Evolutionary conservation across 2,888 invertebrate genomes (phyloP).

Genomic region (Apamea epomidion): DNA sequence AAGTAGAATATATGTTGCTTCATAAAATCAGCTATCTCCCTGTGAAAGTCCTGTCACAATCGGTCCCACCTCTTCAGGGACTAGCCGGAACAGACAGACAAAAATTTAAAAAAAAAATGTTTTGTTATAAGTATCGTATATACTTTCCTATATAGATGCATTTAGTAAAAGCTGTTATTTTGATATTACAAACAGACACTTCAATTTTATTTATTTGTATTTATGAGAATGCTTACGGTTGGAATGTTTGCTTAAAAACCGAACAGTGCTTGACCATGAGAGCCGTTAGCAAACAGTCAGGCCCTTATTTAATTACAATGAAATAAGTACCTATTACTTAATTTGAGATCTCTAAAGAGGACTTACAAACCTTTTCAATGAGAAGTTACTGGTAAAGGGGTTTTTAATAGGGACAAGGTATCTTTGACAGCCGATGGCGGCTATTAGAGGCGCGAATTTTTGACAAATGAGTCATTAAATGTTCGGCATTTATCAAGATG

Average conservation of each 20-base stretch:
- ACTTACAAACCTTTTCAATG: neutral
- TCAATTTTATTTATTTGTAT: neutral
- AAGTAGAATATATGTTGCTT: no score
- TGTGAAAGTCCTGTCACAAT: neutral
- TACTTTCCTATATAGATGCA: neutral
- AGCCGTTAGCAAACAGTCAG: neutral
- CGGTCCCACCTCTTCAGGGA: neutral
- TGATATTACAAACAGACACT: neutral
- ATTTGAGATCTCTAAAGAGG: neutral
- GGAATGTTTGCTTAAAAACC: constrained; percentile 6
- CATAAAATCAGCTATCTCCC: neutral
- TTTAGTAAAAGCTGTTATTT: neutral
- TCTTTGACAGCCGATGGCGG: neutral
- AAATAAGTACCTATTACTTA: neutral
- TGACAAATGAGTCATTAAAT: neutral
- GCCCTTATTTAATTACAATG: constrained; percentile 25
- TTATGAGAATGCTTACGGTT: neutral
- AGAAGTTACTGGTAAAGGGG: neutral
- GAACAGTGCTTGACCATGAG: constrained; percentile 24
- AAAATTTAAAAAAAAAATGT: neutral
- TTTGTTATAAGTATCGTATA: neutral
- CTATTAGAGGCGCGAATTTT: neutral
- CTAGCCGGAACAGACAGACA: neutral
- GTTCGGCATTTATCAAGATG: neutral
- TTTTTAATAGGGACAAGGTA: neutral